These are phyloP conservation scores for Piscicola geometra DNA, from an alignment of 2,888 invertebrate species.

Conservation along the genomic window DNA sequence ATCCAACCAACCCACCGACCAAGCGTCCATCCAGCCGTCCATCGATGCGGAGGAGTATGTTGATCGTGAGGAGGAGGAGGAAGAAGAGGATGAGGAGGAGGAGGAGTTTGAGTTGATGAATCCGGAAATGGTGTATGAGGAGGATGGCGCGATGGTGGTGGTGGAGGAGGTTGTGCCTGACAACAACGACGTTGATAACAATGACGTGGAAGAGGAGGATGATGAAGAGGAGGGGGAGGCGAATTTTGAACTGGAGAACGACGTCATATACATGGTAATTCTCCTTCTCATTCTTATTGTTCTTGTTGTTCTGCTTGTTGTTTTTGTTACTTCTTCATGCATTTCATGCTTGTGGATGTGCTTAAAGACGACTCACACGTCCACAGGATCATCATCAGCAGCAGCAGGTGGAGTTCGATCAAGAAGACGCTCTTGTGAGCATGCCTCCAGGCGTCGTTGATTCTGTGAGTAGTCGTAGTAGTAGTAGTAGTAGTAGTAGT, in stretches of 20 bases:
- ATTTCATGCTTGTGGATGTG: too few relatives aligned
- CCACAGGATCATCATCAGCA: neutral
- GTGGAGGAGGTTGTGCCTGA: neutral
- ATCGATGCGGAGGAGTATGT: neutral
- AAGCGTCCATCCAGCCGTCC: too few relatives aligned
- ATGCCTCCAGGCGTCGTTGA: too few relatives aligned
- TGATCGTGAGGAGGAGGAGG: neutral
- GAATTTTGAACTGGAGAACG: constrained; percentile 25
- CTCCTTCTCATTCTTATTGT: neutral
- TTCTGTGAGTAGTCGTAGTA: constrained; percentile 14
- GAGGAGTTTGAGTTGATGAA: neutral
- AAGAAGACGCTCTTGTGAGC: neutral
- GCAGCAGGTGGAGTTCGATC: neutral
- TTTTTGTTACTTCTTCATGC: too few relatives aligned
- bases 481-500: constrained; percentile 15
- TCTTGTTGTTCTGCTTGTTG: neutral
- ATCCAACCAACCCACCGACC: neutral
- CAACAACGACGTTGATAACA: too few relatives aligned
- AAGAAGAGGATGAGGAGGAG: constrained; percentile 5
- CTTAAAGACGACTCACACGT: too few relatives aligned
- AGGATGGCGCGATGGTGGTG: neutral
- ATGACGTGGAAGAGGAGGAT: neutral
- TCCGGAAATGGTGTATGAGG: neutral
- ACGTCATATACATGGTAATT: neutral
- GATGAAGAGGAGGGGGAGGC: neutral